Base-by-base conservation (phyloP, 2,113 vertebrate genomes). In the Willisornis vidua region DNA sequence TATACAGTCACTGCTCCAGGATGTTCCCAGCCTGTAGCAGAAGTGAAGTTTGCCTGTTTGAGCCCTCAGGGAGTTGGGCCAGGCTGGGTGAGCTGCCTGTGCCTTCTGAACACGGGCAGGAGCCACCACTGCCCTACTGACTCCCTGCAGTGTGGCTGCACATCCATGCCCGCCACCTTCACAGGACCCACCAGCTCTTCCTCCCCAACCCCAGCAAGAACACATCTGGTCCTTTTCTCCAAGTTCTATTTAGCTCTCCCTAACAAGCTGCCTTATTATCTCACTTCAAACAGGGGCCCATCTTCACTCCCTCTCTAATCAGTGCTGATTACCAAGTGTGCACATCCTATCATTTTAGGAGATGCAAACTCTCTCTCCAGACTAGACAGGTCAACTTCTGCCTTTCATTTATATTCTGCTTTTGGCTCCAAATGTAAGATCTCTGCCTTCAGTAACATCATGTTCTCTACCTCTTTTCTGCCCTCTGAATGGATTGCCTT, bases 281-380 rank as follows among this genome's bases (percentile, higher is more conserved):
- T 95, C 94, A 93, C 92, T 97, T 93, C 95, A 97, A 82, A 87
- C 66, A 83, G 91, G 67, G 62, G 39, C 85, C 58, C 85, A 89
- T 85, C 89, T 95, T 79, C 94, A 79, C 89, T 95, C 91, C 83
- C 88, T 82, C 74, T 93, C 20, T 94, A 96, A 96, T 95, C 91
- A 94, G 62, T 65, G 39, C 83, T 95, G 95, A 95, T 92, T 91
- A 94, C 76, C 79, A 83, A 93, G 83, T 55, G 77, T 22, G 55
- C 88, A 86, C 72, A 88, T 83, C 75, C 79, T 88, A 84, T 93
- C 83, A 93, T 92, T 95, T 95, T n/a, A 92, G 72, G 85, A 85
- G 51, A 87, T 85, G 93, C 61, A 93, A 79, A 87, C 75, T 88
- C 67, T 92, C 62, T 93, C 35, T 62, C 46, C 72, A 85, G 82